Evolutionary conservation across 2,797 vertebrate genomes (phyloP).

Genomic region (Menidia menidia): DNA sequence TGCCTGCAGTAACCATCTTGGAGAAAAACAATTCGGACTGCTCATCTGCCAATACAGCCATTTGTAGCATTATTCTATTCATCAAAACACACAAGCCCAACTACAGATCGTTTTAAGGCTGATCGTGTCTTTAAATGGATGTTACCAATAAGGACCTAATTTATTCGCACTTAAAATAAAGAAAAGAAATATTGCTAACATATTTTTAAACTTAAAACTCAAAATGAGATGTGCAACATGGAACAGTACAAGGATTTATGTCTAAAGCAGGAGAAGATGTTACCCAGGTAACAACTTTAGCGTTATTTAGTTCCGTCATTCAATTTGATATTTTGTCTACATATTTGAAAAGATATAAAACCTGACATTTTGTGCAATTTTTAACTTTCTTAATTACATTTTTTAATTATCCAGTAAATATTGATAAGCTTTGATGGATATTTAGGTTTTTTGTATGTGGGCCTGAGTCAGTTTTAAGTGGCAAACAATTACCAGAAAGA

Average conservation of each 20-base stretch:
- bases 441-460: too few relatives aligned
- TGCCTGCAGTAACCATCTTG: constrained; percentile 13
- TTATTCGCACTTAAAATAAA: neutral
- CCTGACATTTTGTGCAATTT: neutral
- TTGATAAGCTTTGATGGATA: too few relatives aligned
- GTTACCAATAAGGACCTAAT: neutral
- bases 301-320: neutral
- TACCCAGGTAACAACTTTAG: neutral
- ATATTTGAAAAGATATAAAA: neutral
- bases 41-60: constrained; percentile 25
- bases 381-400: too few relatives aligned
- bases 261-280: neutral
- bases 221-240: neutral
- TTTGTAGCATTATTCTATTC: constrained; percentile 25
- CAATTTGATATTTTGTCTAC: neutral
- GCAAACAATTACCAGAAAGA: too few relatives aligned
- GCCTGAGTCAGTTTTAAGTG: too few relatives aligned
- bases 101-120: neutral
- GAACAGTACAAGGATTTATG: neutral
- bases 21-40: constrained; percentile 33
- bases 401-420: too few relatives aligned
- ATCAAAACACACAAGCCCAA: neutral
- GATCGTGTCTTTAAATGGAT: neutral
- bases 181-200: neutral
- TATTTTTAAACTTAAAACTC: neutral